These are phyloP conservation scores for Falco cherrug DNA, from an alignment of 2,797 vertebrate species.

Conservation along the genomic window DNA sequence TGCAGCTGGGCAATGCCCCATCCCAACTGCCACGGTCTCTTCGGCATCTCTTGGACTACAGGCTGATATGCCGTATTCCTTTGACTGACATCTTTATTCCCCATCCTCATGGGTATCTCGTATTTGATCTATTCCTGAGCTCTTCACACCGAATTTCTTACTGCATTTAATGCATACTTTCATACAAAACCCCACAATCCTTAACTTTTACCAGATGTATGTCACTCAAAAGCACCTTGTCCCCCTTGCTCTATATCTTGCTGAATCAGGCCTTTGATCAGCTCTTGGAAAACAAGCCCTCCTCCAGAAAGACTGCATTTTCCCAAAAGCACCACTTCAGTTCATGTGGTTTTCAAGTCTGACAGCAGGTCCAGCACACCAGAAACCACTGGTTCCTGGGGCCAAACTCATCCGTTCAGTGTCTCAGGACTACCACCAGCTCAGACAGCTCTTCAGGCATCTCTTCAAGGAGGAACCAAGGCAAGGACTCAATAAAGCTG, in stretches of 20 bases:
- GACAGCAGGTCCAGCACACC: not conserved
- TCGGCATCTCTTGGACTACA: not conserved
- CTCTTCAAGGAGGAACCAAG: not conserved
- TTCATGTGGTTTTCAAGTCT: not conserved
- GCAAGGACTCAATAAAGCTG: accelerated
- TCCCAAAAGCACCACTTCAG: not conserved
- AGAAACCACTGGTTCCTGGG: not conserved
- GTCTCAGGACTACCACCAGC: not conserved
- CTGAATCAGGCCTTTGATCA: not conserved
- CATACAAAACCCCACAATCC: not conserved
- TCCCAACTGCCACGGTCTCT: not conserved
- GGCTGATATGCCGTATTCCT: not conserved
- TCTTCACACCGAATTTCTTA: not conserved
- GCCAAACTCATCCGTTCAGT: not conserved
- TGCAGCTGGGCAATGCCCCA: not conserved
- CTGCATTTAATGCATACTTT: not conserved
- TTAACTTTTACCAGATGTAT: not conserved
- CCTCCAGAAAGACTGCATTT: not conserved
- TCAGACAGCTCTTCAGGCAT: not conserved
- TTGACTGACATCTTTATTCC: not conserved
- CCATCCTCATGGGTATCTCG: not conserved
- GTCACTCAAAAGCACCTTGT: not conserved
- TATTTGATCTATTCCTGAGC: not conserved
- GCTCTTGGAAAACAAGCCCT: not conserved
- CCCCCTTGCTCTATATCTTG: not conserved